A percentile compares a stretch with the other conserved stretches of the same genome.
Conservation (phyloP, 2,113 vertebrate genomes). For the Plectropomus leopardus region DNA sequence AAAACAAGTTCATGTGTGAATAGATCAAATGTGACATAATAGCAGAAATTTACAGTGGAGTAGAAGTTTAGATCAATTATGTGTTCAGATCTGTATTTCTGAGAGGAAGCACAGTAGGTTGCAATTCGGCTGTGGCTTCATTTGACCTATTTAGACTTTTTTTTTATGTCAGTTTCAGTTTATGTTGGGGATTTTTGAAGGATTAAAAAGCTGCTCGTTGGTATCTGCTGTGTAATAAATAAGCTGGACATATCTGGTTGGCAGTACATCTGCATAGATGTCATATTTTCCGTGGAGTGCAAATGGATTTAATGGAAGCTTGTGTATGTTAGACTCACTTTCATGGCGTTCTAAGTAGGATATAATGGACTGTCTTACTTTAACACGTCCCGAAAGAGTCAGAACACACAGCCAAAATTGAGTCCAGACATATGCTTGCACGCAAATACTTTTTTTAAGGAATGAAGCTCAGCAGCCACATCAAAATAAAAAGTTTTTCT, state of each 20-base stretch:
- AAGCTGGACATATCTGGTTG: conserved; percentile 14
- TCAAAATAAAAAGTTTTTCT: not conserved
- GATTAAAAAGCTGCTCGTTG: not conserved
- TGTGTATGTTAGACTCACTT: conserved; percentile 30
- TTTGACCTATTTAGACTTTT: not conserved
- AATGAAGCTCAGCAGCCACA: not conserved
- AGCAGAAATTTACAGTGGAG: not conserved
- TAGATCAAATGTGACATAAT: not conserved
- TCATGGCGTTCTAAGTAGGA: not conserved
- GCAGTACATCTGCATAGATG: conserved; percentile 28
- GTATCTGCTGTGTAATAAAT: conserved; percentile 13
- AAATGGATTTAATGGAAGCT: conserved; percentile 39
- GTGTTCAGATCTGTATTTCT: not conserved
- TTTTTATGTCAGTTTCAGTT: not conserved
- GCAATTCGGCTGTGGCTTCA: not conserved
- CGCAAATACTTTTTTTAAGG: not conserved
- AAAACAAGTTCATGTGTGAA: not conserved
- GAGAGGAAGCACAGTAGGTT: not conserved
- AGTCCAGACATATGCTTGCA: conserved; percentile 13
- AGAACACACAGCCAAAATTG: not conserved
- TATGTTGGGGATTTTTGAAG: not conserved
- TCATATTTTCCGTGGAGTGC: conserved; percentile 41
- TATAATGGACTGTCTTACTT: conserved; percentile 15
- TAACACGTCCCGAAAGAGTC: conserved; percentile 4
- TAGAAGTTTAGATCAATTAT: not conserved